A percentile compares a stretch with the other conserved stretches of the same genome.
phyloP scores from a whole-genome alignment of 1,140 invertebrate species.

The Drosophila equinoxialis region DNA sequence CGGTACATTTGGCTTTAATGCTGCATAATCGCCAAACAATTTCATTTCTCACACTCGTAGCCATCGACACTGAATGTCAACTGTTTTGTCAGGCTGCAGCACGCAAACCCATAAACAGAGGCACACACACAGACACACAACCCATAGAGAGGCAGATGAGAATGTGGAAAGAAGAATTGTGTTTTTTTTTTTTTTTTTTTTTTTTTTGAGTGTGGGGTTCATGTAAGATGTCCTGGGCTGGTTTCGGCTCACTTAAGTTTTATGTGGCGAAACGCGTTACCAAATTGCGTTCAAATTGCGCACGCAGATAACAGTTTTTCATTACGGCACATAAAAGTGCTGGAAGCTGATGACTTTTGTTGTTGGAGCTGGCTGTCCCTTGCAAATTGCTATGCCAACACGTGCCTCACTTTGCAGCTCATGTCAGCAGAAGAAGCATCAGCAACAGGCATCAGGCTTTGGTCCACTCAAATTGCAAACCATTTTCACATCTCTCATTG shows the following conservation, averaged over 20 bases:
- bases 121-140: constrained; percentile 12
- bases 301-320: constrained; percentile 80
- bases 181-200: neutral
- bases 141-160: neutral
- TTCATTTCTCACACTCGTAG: constrained; percentile 65
- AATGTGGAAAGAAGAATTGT: neutral
- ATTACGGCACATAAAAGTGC: constrained; percentile 79
- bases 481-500: constrained; percentile 18
- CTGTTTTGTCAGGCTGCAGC: constrained; percentile 60
- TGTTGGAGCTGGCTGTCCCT: constrained; percentile 27
- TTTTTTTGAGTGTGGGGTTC: neutral
- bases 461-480: constrained; percentile 49
- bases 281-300: constrained; percentile 81
- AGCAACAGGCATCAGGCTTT: constrained; percentile 65
- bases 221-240: constrained; percentile 35
- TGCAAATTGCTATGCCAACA: constrained; percentile 76
- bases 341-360: constrained; percentile 40
- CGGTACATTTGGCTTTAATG: constrained; percentile 78
- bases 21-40: constrained; percentile 76
- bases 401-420: constrained; percentile 77
- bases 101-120: constrained; percentile 64
- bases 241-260: constrained; percentile 81
- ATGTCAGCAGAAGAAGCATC: constrained; percentile 53
- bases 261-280: constrained; percentile 79
- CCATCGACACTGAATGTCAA: constrained; percentile 62